These are phyloP conservation scores for Aphis craccivora DNA, from an alignment of 1,140 invertebrate species.

Conservation along the genomic window DNA sequence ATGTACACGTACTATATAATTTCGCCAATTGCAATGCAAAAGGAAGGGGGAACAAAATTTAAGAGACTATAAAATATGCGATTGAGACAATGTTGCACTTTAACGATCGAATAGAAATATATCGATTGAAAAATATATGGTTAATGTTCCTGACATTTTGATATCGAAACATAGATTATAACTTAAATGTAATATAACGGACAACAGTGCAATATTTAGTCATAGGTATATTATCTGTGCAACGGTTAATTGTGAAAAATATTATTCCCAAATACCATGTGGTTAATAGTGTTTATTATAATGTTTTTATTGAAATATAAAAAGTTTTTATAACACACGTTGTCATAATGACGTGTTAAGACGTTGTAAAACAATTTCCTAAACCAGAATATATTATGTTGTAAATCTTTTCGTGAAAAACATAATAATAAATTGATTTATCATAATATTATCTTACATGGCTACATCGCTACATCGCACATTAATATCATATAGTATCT, in stretches of 20 bases:
- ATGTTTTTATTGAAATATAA: not conserved
- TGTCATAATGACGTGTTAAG: not conserved
- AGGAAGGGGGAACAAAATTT: not conserved
- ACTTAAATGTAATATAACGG: not conserved
- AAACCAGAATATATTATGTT: slow-evolving; percentile 16
- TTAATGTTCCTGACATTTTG: not conserved
- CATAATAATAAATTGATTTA: slow-evolving; percentile 18
- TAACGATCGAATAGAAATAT: not conserved
- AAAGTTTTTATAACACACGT: not conserved
- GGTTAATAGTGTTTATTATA: not conserved
- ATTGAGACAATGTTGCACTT: not conserved
- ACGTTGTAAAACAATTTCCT: slow-evolving; percentile 11
- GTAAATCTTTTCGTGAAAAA: not conserved
- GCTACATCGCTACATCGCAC: not conserved
- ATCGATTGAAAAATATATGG: not conserved
- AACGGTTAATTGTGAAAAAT: not conserved
- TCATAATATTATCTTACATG: slow-evolving; percentile 10
- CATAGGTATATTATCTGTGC: not conserved
- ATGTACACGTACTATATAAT: not conserved
- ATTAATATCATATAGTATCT: slow-evolving; percentile 11
- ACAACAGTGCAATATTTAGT: not conserved
- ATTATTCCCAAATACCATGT: not conserved
- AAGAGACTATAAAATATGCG: not conserved
- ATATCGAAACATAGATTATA: not conserved
- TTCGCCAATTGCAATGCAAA: not conserved